phyloP scores from a whole-genome alignment of 2,113 vertebrate species.

The Paradoxurus hermaphroditus region DNA sequence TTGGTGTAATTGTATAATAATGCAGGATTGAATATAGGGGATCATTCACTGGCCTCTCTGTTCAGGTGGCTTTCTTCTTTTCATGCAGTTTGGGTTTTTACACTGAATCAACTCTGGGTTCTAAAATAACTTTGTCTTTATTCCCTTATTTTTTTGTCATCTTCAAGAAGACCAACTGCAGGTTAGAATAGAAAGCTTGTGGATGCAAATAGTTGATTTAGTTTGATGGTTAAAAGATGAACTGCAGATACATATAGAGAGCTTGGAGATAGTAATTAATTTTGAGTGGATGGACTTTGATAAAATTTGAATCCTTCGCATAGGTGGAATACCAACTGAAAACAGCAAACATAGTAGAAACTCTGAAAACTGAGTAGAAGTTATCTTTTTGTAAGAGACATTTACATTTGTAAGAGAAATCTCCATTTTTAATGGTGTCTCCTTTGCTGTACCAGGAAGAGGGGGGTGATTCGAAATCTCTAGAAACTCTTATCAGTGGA shows the following conservation, averaged over 20 bases:
- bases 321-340: not conserved
- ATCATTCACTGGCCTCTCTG: not conserved
- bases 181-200: not conserved
- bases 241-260: not conserved
- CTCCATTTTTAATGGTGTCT: not conserved
- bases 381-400: not conserved
- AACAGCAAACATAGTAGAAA: not conserved
- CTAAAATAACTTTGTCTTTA: not conserved
- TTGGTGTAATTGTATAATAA: not conserved
- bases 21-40: not conserved
- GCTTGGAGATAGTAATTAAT: not conserved
- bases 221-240: not conserved
- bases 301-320: not conserved
- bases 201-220: not conserved
- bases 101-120: not conserved
- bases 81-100: not conserved
- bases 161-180: not conserved
- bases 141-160: not conserved
- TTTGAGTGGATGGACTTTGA: not conserved
- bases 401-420: not conserved
- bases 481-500: not conserved
- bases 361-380: not conserved
- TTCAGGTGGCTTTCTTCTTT: not conserved
- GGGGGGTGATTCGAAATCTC: not conserved
- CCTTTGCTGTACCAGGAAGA: not conserved